Evolutionary conservation across 2,888 invertebrate species (phyloP).

Genomic region (Rosalia funebris): DNA sequence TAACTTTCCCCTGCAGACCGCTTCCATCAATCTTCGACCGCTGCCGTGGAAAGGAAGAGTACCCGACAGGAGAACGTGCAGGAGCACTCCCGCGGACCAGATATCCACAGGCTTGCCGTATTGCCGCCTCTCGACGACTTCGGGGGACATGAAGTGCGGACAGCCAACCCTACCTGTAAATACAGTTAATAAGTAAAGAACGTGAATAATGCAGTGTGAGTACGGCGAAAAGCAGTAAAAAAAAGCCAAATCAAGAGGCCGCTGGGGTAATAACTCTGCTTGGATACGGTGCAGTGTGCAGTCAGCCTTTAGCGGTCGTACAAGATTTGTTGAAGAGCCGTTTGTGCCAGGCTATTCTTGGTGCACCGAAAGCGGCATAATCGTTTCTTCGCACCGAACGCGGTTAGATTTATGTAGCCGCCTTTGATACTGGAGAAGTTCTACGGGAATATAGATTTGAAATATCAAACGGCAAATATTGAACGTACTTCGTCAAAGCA

Average conservation of each 20-base stretch:
- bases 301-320: neutral
- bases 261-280: neutral
- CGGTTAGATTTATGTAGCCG: neutral
- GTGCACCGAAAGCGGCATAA: neutral
- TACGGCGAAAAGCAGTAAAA: conserved; percentile 6
- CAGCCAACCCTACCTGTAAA: conserved; percentile 89
- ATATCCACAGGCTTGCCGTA: conserved; percentile 97
- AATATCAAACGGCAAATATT: neutral
- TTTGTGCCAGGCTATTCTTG: neutral
- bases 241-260: conserved; percentile 4
- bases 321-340: neutral
- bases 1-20: conserved; percentile 86
- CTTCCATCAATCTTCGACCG: conserved; percentile 90
- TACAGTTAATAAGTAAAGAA: neutral
- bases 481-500: no score
- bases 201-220: neutral
- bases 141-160: conserved; percentile 98
- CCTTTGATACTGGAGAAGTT: neutral
- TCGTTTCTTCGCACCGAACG: neutral
- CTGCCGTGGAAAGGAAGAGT: conserved; percentile 96
- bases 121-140: conserved; percentile 90
- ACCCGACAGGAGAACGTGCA: conserved; percentile 94
- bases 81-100: conserved; percentile 95
- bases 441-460: neutral
- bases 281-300: conserved; percentile 8